A percentile compares a stretch with the other conserved stretches of the same genome.
Evolutionary conservation across 2,113 vertebrate species (phyloP).

Genomic region (Malurus cyaneus): DNA sequence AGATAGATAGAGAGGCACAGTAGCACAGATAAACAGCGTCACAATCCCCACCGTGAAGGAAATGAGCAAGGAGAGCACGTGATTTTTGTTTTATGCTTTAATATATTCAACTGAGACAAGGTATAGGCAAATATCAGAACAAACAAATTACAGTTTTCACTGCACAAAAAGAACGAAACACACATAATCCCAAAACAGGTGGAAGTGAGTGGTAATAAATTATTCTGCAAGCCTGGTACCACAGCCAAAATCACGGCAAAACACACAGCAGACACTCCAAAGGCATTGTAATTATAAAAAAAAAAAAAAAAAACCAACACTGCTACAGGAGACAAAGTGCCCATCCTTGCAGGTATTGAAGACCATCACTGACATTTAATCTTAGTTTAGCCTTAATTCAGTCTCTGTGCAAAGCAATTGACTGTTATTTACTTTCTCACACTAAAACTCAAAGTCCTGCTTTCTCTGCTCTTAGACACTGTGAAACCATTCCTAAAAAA

Average conservation of each 20-base stretch:
- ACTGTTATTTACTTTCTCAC: not conserved
- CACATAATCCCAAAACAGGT: not conserved
- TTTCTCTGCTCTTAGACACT: not conserved
- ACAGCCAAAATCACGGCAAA: not conserved
- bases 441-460: not conserved
- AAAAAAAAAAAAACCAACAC: not conserved
- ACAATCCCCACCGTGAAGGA: not conserved
- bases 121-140: not conserved
- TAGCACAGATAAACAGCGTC: constrained; percentile 39
- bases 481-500: not conserved
- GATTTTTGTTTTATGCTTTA: not conserved
- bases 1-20: constrained; percentile 44
- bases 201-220: not conserved
- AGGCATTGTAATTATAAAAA: not conserved
- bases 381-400: not conserved
- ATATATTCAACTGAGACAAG: not conserved
- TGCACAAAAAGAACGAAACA: not conserved
- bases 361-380: too few species aligned
- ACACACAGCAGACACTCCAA: not conserved
- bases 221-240: not conserved
- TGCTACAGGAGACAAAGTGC: too few species aligned
- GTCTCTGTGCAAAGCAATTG: not conserved
- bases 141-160: not conserved
- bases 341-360: not conserved
- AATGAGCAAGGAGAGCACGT: not conserved